Base-by-base conservation (phyloP, 2,888 invertebrate genomes). In the Protonemura montana region DNA sequence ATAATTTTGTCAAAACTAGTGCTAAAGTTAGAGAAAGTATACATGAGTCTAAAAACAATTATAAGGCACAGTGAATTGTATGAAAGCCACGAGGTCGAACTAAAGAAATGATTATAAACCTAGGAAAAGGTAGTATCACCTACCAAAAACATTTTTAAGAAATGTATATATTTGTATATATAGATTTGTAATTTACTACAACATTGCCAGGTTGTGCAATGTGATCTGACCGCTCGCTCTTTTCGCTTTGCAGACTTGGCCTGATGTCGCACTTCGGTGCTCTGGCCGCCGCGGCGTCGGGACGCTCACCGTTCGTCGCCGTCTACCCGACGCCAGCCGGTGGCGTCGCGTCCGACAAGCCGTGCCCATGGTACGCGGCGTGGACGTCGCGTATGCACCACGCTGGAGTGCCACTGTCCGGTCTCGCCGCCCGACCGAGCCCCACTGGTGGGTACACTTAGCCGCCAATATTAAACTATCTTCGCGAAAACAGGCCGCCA, bases 241-340 rank as follows among this genome's bases (percentile, higher is more conserved):
- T 35, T 35, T 35, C 59, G 59, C 13, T 5, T 93, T 94, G 0
- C 93, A 96, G 96, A 91, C 92, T 96, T 92, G 96, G 96, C 80
- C 93, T 96, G 89, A 96, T 96, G 91, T 95, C 96, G 13, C 96
- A 96, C 90, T 95, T 96, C 93, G 96, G 96, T 86, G 96, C 96
- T 0, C 91, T 96, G 87, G 96, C 96, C 0, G 96, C 94, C 41
- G 92, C 95, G 90, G 88, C 92, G 91, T 86, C 92, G 90, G 89
- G 92, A 90, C 89, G 90, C 91, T 90, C 89, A 78, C 90, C 90
- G 25, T 89, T 89, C 87, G 88, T 96, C 0, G 95, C 95, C 0
- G 91, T 95, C 80, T 94, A 94, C 82, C 95, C 95, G 59, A 82
- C 87, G 84, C 85, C 87, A 82, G 82, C 95, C 80, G 94, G 95